Conservation (phyloP, 1,140 invertebrate species). For the Ruditapes philippinarum region DNA sequence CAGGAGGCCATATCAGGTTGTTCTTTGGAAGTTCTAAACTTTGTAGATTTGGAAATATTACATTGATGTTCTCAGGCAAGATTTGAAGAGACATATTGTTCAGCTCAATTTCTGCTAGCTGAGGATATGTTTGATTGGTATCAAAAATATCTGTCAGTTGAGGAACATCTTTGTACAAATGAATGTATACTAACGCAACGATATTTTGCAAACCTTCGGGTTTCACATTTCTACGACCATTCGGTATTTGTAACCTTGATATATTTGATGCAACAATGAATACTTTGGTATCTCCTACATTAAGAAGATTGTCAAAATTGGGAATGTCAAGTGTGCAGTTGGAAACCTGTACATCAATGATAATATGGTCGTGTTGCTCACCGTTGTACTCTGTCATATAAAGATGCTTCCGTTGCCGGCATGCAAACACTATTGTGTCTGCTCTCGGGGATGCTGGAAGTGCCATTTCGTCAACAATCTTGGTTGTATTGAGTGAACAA, state of each 20-base stretch:
- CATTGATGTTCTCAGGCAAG: constrained; percentile 46
- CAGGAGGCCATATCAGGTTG: constrained; percentile 61
- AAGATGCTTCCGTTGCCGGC: not conserved
- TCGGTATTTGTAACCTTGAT: not conserved
- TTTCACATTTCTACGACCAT: not conserved
- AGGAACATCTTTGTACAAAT: not conserved
- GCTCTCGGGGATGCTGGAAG: not conserved
- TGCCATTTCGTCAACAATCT: not conserved
- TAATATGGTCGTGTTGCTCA: not conserved
- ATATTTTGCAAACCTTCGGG: not conserved
- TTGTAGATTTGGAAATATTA: constrained; percentile 75
- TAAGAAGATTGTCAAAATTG: constrained; percentile 8
- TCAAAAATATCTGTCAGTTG: constrained; percentile 40
- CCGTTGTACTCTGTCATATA: not conserved
- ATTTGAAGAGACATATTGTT: constrained; percentile 53
- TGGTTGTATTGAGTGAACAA: constrained; percentile 32
- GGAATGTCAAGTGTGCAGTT: constrained; percentile 14
- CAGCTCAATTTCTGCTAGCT: constrained; percentile 67
- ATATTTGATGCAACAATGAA: not conserved
- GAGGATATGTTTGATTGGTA: constrained; percentile 30
- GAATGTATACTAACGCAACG: not conserved
- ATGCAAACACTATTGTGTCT: not conserved
- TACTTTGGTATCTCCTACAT: constrained; percentile 10
- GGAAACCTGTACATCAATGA: constrained; percentile 28
- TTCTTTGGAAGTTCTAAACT: constrained; percentile 72